A percentile compares a stretch with the other conserved stretches of the same genome.
phyloP scores from a whole-genome alignment of 64 coral and sea anemone species.

The Platygyra sinensis region DNA sequence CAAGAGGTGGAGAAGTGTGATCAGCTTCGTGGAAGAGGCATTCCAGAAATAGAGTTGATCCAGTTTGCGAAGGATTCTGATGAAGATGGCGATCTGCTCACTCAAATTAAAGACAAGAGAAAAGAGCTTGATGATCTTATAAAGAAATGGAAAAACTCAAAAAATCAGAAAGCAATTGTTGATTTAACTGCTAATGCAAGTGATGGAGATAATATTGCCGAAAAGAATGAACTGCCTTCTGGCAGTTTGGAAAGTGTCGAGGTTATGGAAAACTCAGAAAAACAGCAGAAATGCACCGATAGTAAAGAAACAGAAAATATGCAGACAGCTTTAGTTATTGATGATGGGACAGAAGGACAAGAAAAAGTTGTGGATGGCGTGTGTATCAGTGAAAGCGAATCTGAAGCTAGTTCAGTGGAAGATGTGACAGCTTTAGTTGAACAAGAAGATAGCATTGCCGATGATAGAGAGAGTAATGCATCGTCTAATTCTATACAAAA shows the following conservation, averaged over 20 bases:
- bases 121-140: constrained; percentile 63
- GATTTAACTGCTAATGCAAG: not conserved
- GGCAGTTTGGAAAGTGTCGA: not conserved
- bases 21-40: not conserved
- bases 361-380: not conserved
- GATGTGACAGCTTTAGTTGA: not conserved
- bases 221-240: not conserved
- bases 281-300: not conserved
- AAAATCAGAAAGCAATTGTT: not conserved
- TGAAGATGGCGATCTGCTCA: constrained; percentile 22
- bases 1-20: not conserved
- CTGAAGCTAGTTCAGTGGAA: constrained; percentile 16
- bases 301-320: constrained; percentile 1
- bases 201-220: not conserved
- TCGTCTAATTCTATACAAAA: not conserved
- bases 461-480: not conserved
- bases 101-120: constrained; percentile 60
- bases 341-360: not conserved
- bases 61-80: not conserved
- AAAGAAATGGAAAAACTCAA: constrained; percentile 45
- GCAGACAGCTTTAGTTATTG: constrained; percentile 4
- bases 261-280: not conserved
- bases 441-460: too few species aligned
- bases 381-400: constrained; percentile 8
- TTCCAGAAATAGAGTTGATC: not conserved